phyloP scores from a whole-genome alignment of 2,888 invertebrate genomes.

The Papilio demoleus region DNA sequence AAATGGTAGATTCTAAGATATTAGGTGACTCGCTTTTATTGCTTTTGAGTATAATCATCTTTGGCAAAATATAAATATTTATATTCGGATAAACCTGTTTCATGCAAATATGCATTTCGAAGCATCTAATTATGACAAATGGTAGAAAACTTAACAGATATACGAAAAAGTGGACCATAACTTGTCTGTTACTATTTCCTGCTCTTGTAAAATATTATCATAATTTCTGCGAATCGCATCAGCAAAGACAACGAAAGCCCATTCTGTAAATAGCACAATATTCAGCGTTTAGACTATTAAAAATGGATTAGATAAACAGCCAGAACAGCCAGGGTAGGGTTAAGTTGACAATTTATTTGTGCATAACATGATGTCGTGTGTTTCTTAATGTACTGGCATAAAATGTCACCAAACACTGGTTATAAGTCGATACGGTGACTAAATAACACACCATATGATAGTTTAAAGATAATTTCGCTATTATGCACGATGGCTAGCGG shows the following conservation, averaged over 20 bases:
- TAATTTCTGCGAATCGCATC: neutral
- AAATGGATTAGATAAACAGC: neutral
- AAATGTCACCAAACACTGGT: no score
- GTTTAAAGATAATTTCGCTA: no score
- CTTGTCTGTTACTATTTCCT: neutral
- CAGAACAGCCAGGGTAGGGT: neutral
- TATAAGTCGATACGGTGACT: no score
- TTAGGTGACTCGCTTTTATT: no score
- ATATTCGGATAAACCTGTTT: neutral
- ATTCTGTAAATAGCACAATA: conserved; percentile 14
- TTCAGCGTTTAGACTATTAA: neutral
- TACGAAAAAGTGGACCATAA: neutral
- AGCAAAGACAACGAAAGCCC: neutral
- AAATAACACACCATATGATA: no score
- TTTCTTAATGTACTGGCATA: no score
- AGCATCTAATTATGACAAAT: neutral
- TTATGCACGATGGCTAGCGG: no score
- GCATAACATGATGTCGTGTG: no score
- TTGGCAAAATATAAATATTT: no score
- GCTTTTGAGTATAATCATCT: no score
- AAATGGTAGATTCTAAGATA: no score
- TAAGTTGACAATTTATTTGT: no score
- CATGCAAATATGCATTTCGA: neutral
- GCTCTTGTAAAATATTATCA: neutral
- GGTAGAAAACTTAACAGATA: neutral